These are phyloP conservation scores for Acromyrmex charruanus DNA, from an alignment of 1,140 invertebrate species.

Conservation along the genomic window DNA sequence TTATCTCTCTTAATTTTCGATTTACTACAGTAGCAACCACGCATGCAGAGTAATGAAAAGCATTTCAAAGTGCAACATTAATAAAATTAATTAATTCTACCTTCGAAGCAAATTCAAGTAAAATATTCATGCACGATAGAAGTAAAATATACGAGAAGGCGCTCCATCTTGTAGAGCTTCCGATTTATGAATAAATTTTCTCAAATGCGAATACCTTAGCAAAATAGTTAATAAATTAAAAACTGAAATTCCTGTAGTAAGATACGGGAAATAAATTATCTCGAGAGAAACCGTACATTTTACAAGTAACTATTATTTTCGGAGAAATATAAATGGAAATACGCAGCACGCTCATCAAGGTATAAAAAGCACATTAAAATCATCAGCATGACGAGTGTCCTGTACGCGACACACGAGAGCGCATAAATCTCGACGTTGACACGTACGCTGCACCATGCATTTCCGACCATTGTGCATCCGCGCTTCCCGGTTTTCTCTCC, in stretches of 20 bases:
- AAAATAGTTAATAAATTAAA: background rate
- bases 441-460: background rate
- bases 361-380: slow-evolving; percentile 40
- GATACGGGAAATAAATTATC: background rate
- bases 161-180: background rate
- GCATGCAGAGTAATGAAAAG: background rate
- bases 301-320: background rate
- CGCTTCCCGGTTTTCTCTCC: slow-evolving; percentile 30
- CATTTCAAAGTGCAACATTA: background rate
- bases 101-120: background rate
- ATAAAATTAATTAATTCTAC: slow-evolving; percentile 12
- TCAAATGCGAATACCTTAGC: background rate
- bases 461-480: slow-evolving; percentile 42
- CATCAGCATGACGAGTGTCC: background rate
- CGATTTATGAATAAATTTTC: slow-evolving; percentile 13
- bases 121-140: slow-evolving; percentile 8
- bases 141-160: background rate
- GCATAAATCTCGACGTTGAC: slow-evolving; percentile 44
- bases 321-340: background rate
- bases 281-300: background rate
- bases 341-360: background rate
- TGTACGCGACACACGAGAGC: background rate
- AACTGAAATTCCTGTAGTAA: background rate
- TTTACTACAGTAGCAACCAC: background rate
- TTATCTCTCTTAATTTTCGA: slow-evolving; percentile 20